Conservation (phyloP, 2,113 vertebrate genomes). For the Phaethon lepturus region DNA sequence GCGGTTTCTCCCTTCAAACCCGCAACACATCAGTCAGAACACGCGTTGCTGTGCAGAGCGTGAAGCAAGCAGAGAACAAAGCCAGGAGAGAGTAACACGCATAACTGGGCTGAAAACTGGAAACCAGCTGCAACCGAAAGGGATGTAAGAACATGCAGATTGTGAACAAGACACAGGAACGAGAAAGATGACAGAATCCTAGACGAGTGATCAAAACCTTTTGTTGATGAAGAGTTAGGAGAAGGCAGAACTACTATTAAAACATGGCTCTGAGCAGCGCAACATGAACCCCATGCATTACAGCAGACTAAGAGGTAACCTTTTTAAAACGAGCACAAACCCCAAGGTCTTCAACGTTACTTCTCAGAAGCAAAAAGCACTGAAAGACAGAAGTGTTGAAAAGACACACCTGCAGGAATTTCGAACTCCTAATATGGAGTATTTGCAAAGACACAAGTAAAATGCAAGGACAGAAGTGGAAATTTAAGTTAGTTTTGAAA, state of each 20-base stretch:
- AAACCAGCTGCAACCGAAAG: not conserved
- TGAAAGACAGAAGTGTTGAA: not conserved
- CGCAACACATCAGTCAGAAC: accelerated
- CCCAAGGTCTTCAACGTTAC: not conserved
- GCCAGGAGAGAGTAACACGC: not conserved
- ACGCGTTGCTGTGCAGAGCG: accelerated
- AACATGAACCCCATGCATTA: accelerated
- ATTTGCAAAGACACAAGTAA: not conserved
- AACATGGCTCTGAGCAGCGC: not conserved
- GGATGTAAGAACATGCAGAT: not conserved
- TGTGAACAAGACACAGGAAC: not conserved
- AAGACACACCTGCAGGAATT: not conserved
- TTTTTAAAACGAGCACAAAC: not conserved
- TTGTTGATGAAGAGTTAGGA: not conserved
- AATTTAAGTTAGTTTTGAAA: not conserved
- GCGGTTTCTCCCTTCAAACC: not conserved
- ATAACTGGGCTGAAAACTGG: not conserved
- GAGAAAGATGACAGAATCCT: not conserved
- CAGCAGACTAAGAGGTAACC: not conserved
- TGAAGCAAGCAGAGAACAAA: not conserved
- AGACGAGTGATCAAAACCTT: accelerated
- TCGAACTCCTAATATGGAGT: accelerated
- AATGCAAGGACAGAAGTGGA: not conserved
- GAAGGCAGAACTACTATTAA: not conserved
- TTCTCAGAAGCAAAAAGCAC: not conserved